These are phyloP conservation scores for Lepus americanus DNA, from an alignment of 2,113 vertebrate genomes.

Conservation along the genomic window DNA sequence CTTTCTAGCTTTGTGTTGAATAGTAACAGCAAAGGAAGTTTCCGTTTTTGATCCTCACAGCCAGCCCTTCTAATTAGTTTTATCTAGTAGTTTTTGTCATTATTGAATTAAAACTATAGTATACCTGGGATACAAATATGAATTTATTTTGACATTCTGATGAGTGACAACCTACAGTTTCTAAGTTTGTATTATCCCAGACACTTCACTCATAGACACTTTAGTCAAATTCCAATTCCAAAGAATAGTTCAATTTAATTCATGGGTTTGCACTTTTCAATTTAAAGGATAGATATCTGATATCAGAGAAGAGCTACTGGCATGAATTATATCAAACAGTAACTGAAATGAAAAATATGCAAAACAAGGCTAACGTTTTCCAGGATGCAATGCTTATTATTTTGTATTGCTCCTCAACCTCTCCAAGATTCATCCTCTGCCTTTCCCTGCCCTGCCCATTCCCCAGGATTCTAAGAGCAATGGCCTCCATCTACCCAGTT, in stretches of 20 bases:
- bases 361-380: neutral
- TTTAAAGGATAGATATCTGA: neutral
- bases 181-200: neutral
- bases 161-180: neutral
- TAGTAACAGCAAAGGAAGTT: constrained; percentile 49
- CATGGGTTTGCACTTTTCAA: neutral
- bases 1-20: constrained; percentile 57
- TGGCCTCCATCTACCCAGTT: neutral
- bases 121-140: neutral
- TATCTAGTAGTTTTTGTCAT: neutral
- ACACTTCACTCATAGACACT: neutral
- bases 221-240: constrained; percentile 25
- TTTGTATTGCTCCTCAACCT: neutral
- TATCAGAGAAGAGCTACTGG: neutral
- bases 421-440: neutral
- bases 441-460: neutral
- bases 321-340: neutral
- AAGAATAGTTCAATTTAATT: constrained; percentile 15
- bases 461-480: neutral
- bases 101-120: constrained; percentile 22
- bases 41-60: constrained; percentile 48
- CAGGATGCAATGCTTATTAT: neutral
- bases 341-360: constrained; percentile 16
- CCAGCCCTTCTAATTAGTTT: neutral
- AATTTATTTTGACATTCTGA: constrained; percentile 14